Conservation (phyloP, 2,888 invertebrate species). For the Prenolepis imparis region DNA sequence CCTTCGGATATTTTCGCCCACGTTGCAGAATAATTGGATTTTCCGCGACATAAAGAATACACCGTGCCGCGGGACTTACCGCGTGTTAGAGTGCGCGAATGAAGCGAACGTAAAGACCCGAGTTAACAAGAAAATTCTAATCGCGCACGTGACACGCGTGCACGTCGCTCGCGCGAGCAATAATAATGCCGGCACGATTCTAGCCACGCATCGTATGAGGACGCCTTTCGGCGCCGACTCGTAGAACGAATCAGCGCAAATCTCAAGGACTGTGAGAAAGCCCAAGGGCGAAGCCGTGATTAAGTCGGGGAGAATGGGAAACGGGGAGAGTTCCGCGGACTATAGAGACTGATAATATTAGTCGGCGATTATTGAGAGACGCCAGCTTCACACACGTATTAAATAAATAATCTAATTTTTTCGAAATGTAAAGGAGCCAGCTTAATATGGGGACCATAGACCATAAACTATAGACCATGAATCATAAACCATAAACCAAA, state of each 20-base stretch:
- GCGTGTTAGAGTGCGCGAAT: background rate
- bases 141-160: conserved; percentile 68
- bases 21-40: conserved; percentile 33
- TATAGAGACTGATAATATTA: conserved; percentile 49
- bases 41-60: conserved; percentile 18
- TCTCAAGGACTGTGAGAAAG: conserved; percentile 70
- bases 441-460: no score
- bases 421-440: no score
- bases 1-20: conserved; percentile 42
- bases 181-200: conserved; percentile 64
- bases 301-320: conserved; percentile 59
- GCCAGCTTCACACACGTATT: no score
- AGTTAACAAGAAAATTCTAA: conserved; percentile 61
- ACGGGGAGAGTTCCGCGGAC: conserved; percentile 30
- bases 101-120: background rate
- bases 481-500: no score
- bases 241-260: conserved; percentile 71
- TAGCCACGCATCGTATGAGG: conserved; percentile 47
- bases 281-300: conserved; percentile 63
- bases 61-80: background rate
- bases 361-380: background rate
- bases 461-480: no score
- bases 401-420: no score
- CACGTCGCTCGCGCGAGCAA: conserved; percentile 54
- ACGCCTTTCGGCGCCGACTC: conserved; percentile 71